Base-by-base conservation (phyloP, 2,888 invertebrate genomes). In the Macaria liturata region DNA sequence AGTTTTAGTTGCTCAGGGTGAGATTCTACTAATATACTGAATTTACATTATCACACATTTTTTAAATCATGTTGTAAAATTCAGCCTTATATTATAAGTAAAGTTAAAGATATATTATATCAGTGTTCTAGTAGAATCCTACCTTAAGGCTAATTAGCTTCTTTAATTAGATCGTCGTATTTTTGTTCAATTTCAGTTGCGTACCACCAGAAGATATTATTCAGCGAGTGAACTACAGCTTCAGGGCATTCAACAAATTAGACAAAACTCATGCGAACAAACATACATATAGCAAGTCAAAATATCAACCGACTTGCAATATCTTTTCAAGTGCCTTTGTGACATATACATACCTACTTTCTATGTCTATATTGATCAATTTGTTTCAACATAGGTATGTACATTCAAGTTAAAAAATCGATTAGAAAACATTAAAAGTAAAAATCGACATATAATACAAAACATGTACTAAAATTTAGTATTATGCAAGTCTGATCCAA, bases 261-360 rank as follows among this genome's bases (percentile, higher is more conserved):
- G 96, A 77, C 95, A 96, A 89, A 96, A 96, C 86, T 96, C 96
- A 89, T 95, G 96, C 92, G 96, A 96, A 93, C 96, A 96, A 91
- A 96, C 96, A 81, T 96, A 94, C 93, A 96, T 96, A 93, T 96
- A 96, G 95, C 94, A 69, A 81, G 74, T 73, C 77, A 64, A 62
- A 48, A 67, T 71, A 59, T 68, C 72, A 61, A 66, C 70, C 9
- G 69, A 62, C 70, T 71, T 80, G 72, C 68, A 69, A 66, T 57
- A 40, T 76, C 59, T 52, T 62, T 37, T 7, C 7, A 37, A 37
- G 34, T 37, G 34, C 34, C 34, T 37, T 37, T 37, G 34, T 7
- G 34, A 37, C 7, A 37, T 37, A 4, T 37, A 20, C 20, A 1
- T 20, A 20, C 20, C 20, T 20, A 20, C 20, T 20, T 20, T 1